Percentiles rank a stretch among this genome's conserved stretches.
Conservation (phyloP, 2,797 vertebrate genomes). For the Enteromius thamalakanensis region DNA sequence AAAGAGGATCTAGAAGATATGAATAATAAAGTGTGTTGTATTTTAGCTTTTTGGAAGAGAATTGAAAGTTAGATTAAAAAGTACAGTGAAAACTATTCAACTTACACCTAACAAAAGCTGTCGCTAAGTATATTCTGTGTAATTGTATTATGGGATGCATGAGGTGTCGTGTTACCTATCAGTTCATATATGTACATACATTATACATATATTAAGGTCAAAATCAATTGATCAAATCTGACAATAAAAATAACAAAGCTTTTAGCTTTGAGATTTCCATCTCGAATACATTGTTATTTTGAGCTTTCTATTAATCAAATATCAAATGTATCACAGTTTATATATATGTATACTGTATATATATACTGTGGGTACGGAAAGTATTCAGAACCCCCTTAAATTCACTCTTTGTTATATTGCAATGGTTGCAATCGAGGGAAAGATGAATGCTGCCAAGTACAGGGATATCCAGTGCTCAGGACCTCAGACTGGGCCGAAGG, state of each 20-base stretch:
- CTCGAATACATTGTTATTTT: background rate
- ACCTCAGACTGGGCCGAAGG: no score
- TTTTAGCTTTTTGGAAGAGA: slow-evolving; percentile 31
- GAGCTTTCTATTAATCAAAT: background rate
- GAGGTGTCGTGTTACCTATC: background rate
- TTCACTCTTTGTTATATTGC: no score
- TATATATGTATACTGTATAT: no score
- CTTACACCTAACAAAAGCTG: background rate
- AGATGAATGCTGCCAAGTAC: no score
- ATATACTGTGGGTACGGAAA: no score
- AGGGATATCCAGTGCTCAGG: no score
- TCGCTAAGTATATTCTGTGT: background rate
- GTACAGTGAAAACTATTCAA: background rate
- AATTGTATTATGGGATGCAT: background rate
- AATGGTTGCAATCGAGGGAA: no score
- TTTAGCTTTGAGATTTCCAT: background rate
- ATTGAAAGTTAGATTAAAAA: slow-evolving; percentile 17
- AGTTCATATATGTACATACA: no score
- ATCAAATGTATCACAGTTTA: background rate
- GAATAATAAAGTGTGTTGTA: slow-evolving; percentile 49
- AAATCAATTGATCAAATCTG: background rate
- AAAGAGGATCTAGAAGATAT: slow-evolving; percentile 50
- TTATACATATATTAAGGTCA: background rate
- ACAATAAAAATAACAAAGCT: background rate
- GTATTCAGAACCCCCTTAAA: no score